Evolutionary conservation across 2,797 vertebrate genomes (phyloP).

Genomic region (Hippocampus kuda): DNA sequence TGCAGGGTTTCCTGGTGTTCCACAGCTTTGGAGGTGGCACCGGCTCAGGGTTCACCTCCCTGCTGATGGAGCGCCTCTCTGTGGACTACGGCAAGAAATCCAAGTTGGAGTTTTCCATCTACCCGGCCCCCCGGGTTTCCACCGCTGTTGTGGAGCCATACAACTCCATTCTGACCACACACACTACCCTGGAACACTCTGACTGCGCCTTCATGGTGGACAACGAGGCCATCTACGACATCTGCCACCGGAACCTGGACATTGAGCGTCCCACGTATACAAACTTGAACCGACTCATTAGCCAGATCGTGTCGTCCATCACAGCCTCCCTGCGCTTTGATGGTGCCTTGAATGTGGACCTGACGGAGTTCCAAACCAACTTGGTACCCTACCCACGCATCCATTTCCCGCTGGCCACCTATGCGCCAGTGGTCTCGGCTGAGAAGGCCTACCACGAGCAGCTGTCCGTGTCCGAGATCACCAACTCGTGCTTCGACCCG

Average conservation of each 20-base stretch:
- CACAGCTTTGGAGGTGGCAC: slow-evolving; percentile 32
- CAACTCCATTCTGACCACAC: slow-evolving; percentile 56
- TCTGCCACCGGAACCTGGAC: slow-evolving; percentile 74
- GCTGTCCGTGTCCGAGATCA: slow-evolving; percentile 54
- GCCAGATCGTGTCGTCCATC: slow-evolving; percentile 52
- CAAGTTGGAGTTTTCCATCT: slow-evolving; percentile 54
- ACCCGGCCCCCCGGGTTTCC: slow-evolving; percentile 57
- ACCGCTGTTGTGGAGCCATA: slow-evolving; percentile 58
- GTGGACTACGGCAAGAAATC: slow-evolving; percentile 48
- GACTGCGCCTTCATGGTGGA: slow-evolving; percentile 64
- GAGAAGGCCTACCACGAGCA: slow-evolving; percentile 59
- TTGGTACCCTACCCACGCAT: slow-evolving; percentile 57
- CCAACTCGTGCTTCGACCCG: slow-evolving; percentile 58
- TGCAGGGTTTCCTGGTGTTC: slow-evolving; percentile 59
- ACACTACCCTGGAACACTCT: slow-evolving; percentile 61
- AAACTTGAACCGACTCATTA: slow-evolving; percentile 47
- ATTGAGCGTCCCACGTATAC: slow-evolving; percentile 65
- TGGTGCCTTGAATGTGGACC: slow-evolving; percentile 49
- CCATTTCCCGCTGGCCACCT: slow-evolving; percentile 54
- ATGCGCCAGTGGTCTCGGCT: slow-evolving; percentile 53
- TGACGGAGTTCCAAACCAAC: slow-evolving; percentile 56
- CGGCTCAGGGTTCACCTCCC: slow-evolving; percentile 36
- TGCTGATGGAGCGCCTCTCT: slow-evolving; percentile 43
- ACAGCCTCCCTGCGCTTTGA: slow-evolving; percentile 50
- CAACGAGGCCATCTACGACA: slow-evolving; percentile 75